Conservation (phyloP, 1,140 invertebrate genomes). For the Latrodectus geometricus region DNA sequence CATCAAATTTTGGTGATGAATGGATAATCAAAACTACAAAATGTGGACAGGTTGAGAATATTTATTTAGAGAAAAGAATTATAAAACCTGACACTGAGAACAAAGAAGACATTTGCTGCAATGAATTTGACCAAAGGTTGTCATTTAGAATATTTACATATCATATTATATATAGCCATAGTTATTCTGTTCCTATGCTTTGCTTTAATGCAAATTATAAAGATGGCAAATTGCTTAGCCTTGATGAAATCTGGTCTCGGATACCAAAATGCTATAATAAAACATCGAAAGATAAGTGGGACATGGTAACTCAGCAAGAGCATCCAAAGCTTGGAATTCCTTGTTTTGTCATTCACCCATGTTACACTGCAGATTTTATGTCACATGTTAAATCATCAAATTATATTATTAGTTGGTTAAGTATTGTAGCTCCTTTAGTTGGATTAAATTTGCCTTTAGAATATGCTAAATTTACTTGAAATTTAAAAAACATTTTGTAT, state of each 20-base stretch:
- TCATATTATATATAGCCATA: conserved; percentile 73
- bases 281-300: conserved; percentile 30
- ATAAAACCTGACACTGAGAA: neutral
- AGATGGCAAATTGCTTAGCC: conserved; percentile 68
- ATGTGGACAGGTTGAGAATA: neutral
- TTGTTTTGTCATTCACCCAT: conserved; percentile 51
- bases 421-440: conserved; percentile 38
- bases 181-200: conserved; percentile 73
- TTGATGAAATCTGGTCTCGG: conserved; percentile 69
- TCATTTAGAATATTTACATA: conserved; percentile 66
- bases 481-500: neutral
- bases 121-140: neutral
- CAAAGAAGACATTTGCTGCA: neutral
- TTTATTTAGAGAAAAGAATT: conserved; percentile 34
- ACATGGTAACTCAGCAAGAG: conserved; percentile 54
- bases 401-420: conserved; percentile 48
- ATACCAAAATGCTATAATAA: conserved; percentile 33
- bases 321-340: conserved; percentile 52
- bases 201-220: conserved; percentile 73
- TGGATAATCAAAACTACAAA: conserved; percentile 10
- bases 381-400: neutral
- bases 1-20: conserved; percentile 28
- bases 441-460: conserved; percentile 47
- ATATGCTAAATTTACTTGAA: conserved; percentile 31
- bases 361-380: conserved; percentile 44